phyloP scores from a whole-genome alignment of 1,140 invertebrate species.

The Parasteatoda tepidariorum region DNA sequence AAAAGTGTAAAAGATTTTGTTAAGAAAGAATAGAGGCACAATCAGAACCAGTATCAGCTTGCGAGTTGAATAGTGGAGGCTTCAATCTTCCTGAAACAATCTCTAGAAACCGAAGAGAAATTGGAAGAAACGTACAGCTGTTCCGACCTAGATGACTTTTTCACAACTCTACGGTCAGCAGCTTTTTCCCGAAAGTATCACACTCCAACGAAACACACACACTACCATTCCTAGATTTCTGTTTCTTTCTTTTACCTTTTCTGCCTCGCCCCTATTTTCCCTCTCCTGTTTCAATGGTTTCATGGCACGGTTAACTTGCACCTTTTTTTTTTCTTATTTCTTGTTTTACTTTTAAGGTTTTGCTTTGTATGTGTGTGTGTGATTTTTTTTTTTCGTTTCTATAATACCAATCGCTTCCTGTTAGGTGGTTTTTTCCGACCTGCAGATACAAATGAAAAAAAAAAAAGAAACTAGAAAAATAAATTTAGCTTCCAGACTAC shows the following conservation, averaged over 20 bases:
- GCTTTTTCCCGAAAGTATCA: background rate
- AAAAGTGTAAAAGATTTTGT: background rate
- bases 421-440: too few species aligned
- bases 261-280: background rate
- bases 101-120: background rate
- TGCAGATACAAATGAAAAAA: too few species aligned
- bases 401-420: too few species aligned
- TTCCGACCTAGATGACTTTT: slow-evolving; percentile 1
- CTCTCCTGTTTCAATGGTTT: background rate
- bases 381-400: too few species aligned
- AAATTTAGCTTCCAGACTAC: too few species aligned
- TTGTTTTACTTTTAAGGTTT: background rate
- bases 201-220: background rate
- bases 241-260: background rate
- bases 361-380: background rate
- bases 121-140: background rate
- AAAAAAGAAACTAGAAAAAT: too few species aligned
- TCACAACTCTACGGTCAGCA: background rate
- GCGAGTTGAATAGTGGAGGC: background rate
- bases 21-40: background rate
- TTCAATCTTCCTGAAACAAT: background rate
- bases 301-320: background rate
- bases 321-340: background rate
- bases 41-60: background rate
- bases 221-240: background rate